Evolutionary conservation across 2,888 invertebrate species (phyloP).

Genomic region (Brachynemurus nebulosus): DNA sequence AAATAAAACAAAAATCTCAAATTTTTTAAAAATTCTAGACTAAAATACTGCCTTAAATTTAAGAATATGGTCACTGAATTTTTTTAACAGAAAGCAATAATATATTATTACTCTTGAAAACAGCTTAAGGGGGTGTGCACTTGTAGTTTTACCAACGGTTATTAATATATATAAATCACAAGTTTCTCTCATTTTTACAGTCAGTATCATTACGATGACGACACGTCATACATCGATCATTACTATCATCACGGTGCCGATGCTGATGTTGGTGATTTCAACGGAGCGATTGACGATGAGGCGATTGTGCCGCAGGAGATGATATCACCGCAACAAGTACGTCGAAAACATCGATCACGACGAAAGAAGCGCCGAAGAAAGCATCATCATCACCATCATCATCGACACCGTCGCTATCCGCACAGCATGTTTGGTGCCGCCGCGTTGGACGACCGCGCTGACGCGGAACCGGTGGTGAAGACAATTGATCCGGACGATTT

Average conservation of each 20-base stretch:
- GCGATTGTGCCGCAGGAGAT: conserved; percentile 3
- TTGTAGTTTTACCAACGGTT: too few relatives aligned
- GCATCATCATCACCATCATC: conserved; percentile 24
- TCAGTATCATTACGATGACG: conserved; percentile 34
- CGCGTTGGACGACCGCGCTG: conserved; percentile 22
- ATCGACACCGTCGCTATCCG: conserved; percentile 22
- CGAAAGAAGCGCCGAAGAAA: conserved; percentile 24
- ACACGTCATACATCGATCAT: too few relatives aligned
- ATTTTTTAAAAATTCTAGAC: too few relatives aligned
- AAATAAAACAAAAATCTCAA: too few relatives aligned
- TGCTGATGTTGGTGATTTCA: conserved; percentile 22
- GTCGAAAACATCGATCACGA: conserved; percentile 24
- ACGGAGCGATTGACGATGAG: conserved; percentile 14
- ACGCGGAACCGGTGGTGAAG: conserved; percentile 29
- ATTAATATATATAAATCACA: too few relatives aligned
- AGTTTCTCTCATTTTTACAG: conserved; percentile 23
- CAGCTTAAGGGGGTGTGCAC: too few relatives aligned
- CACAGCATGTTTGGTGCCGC: conserved; percentile 18
- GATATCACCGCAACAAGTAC: conserved; percentile 17
- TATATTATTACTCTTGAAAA: too few relatives aligned
- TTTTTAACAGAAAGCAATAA: too few relatives aligned
- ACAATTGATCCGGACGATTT: conserved; percentile 68
- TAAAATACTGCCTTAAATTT: too few relatives aligned
- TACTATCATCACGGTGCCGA: conserved; percentile 29
- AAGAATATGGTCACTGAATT: too few relatives aligned